A percentile compares a stretch with the other conserved stretches of the same genome.
Evolutionary conservation across 2,797 vertebrate species (phyloP).

Genomic region (Bryconaethiops microstoma): DNA sequence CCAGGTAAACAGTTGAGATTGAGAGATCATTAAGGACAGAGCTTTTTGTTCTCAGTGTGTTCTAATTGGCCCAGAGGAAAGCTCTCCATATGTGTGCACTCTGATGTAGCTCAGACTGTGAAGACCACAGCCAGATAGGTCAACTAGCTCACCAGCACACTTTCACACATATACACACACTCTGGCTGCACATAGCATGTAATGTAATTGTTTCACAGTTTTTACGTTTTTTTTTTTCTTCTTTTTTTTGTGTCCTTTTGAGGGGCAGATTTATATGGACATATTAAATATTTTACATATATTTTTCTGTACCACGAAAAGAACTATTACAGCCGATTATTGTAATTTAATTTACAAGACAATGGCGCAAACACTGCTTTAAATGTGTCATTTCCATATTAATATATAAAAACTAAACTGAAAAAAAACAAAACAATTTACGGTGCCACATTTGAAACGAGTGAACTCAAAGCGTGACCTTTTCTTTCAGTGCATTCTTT

Average conservation of each 20-base stretch:
- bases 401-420: background rate
- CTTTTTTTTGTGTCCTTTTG: background rate
- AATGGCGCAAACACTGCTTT: too few relatives aligned
- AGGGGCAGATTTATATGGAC: too few relatives aligned
- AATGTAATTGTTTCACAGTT: background rate
- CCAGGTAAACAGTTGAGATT: slow-evolving; percentile 79
- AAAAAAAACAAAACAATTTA: too few relatives aligned
- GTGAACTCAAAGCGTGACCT: background rate
- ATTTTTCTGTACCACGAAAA: background rate
- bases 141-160: slow-evolving; percentile 69
- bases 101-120: slow-evolving; percentile 60
- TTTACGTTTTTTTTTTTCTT: background rate
- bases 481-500: background rate
- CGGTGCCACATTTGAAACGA: background rate
- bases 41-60: slow-evolving; percentile 74
- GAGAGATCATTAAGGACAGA: slow-evolving; percentile 78
- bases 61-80: slow-evolving; percentile 75
- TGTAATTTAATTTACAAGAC: too few relatives aligned
- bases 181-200: slow-evolving; percentile 54
- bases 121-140: slow-evolving; percentile 69
- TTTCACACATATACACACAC: slow-evolving; percentile 31
- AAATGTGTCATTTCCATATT: background rate
- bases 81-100: slow-evolving; percentile 68
- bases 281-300: background rate
- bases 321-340: background rate